Evolutionary conservation across 1,140 invertebrate species (phyloP).

Genomic region (Drosophila nannoptera): DNA sequence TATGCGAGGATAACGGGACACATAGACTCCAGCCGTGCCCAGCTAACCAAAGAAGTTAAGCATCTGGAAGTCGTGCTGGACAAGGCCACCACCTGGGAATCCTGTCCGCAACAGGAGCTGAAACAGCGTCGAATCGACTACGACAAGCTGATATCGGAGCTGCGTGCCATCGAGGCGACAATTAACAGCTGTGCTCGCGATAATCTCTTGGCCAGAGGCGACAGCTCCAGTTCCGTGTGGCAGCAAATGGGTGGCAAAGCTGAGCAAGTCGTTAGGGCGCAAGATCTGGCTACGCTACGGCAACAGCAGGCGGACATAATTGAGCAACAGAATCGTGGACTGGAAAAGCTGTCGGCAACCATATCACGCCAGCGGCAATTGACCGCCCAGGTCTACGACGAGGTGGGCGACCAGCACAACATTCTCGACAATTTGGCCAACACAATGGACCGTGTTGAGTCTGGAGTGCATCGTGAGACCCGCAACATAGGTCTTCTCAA

Average conservation of each 20-base stretch:
- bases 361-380: constrained; percentile 89
- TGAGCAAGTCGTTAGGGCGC: constrained; percentile 1
- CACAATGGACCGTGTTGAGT: constrained; percentile 86
- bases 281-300: constrained; percentile 57
- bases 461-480: constrained; percentile 84
- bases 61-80: constrained; percentile 82
- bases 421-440: constrained; percentile 89
- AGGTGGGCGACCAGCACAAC: constrained; percentile 90
- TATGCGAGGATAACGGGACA: constrained; percentile 80
- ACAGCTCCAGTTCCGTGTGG: constrained; percentile 33
- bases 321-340: constrained; percentile 87
- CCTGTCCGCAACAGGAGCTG: constrained; percentile 46
- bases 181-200: constrained; percentile 36
- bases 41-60: constrained; percentile 82
- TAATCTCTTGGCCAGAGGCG: constrained; percentile 1
- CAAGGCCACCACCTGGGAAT: constrained; percentile 74
- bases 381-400: constrained; percentile 86
- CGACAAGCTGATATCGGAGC: constrained; percentile 45
- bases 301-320: constrained; percentile 77
- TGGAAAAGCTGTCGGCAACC: constrained; percentile 87
- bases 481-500: constrained; percentile 83
- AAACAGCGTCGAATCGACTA: constrained; percentile 42
- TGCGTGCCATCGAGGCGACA: constrained; percentile 37
- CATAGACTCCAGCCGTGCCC: constrained; percentile 83
- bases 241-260: constrained; percentile 80